Base-by-base conservation (phyloP, 2,113 vertebrate genomes). In the Poeciliopsis occidentalis region DNA sequence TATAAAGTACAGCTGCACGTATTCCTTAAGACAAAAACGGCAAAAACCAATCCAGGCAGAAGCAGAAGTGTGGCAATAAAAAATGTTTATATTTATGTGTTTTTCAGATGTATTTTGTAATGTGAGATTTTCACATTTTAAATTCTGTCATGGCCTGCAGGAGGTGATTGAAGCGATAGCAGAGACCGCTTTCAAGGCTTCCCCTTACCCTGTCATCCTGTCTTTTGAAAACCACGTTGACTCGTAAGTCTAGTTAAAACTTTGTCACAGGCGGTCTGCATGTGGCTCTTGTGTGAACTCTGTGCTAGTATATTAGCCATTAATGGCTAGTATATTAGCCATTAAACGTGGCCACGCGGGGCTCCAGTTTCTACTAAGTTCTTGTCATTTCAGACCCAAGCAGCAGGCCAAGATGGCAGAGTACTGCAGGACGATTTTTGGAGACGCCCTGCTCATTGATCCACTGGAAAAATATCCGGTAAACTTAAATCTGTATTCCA, bases 201-300 rank as follows among this genome's bases (percentile, higher is more conserved):
- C 97, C 0, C 94, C 90, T 0, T 97, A 96, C 73, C 97, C 97
- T 0, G 74, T 97, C 80, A 96, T 97, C 87, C 95, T 97, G 4
- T 97, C 97, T 31, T 97, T 97, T 6, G 97, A 97, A 87, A 97
- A 97, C 87, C 97, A 97, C 11, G 97, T 97, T 0, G 97, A 97
- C 87, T 97, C 96, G 97, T 97, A 90, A 97, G 97, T 96, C 10
- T 2, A 12, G 12, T 10, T 10, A 0, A 44, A 8, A 27, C 32
- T 13, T 19, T 47, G 44, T 47, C 44, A 47, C 15, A 17, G 44
- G 13, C 13, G 19, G 44, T 19, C 17, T 47, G 5, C 13, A 47
- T 47, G 15, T 47, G 44, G 44, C 17, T 19, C 13, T 47, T 47
- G 4, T 41, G 13, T 41, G 13, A 41, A 41, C 39, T 41, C 3